A percentile compares a stretch with the other conserved stretches of the same genome.
Conservation (phyloP, 2,113 vertebrate genomes). For the Hepsetus odoe region DNA sequence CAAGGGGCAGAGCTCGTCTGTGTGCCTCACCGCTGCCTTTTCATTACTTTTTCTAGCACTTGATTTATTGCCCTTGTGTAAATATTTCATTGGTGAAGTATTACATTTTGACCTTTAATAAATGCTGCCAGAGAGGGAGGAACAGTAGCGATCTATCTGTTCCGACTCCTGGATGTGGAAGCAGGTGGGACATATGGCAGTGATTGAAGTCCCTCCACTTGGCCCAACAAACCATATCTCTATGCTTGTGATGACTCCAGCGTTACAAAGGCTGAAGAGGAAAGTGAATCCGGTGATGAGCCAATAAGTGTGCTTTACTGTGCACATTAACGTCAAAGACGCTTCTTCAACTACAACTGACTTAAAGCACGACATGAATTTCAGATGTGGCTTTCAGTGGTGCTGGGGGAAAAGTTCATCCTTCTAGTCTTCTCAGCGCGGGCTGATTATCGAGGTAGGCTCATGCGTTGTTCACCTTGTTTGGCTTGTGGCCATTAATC, state of each 20-base stretch:
- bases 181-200: constrained; percentile 42
- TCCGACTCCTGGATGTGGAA: constrained; percentile 41
- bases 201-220: constrained; percentile 55
- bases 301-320: constrained; percentile 52
- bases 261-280: background rate
- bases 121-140: constrained; percentile 51
- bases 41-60: constrained; percentile 53
- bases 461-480: constrained; percentile 19
- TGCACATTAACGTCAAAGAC: constrained; percentile 42
- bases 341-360: constrained; percentile 35
- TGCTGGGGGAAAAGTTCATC: constrained; percentile 32
- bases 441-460: constrained; percentile 42
- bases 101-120: constrained; percentile 66
- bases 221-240: constrained; percentile 27
- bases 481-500: constrained; percentile 48
- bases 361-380: constrained; percentile 53
- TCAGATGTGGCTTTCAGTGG: constrained; percentile 43
- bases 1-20: background rate
- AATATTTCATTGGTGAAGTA: constrained; percentile 66
- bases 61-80: constrained; percentile 65
- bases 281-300: constrained; percentile 2
- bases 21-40: constrained; percentile 35
- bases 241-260: constrained; percentile 30
- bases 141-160: constrained; percentile 45
- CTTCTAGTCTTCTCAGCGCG: constrained; percentile 40